These are phyloP conservation scores for Philereme vetulata DNA, from an alignment of 2,888 invertebrate species.

Conservation along the genomic window DNA sequence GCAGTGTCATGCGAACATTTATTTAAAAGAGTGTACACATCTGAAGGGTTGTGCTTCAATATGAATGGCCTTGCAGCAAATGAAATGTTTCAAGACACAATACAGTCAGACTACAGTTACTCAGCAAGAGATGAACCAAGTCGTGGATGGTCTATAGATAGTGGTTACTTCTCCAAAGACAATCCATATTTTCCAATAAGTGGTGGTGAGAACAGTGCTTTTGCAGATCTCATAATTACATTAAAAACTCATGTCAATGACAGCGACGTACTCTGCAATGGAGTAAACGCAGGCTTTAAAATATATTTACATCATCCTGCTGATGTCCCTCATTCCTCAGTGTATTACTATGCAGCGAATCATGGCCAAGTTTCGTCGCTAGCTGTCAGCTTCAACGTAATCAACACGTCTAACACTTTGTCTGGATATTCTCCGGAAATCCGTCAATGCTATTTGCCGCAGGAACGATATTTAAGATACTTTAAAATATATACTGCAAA, in stretches of 20 bases:
- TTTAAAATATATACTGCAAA: slow-evolving; percentile 54
- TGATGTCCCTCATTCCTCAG: slow-evolving; percentile 42
- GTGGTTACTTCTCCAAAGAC: slow-evolving; percentile 1
- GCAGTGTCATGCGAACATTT: background rate
- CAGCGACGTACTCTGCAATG: slow-evolving; percentile 30
- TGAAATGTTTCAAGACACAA: slow-evolving; percentile 46
- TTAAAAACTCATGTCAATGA: slow-evolving; percentile 1
- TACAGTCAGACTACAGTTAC: slow-evolving; percentile 15
- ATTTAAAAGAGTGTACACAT: slow-evolving; percentile 47
- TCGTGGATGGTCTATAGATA: slow-evolving; percentile 10
- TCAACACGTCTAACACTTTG: slow-evolving; percentile 48
- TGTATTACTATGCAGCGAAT: slow-evolving; percentile 29
- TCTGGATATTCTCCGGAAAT: slow-evolving; percentile 41
- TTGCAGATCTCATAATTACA: slow-evolving; percentile 5
- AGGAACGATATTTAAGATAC: slow-evolving; percentile 45
- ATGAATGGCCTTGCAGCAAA: slow-evolving; percentile 48
- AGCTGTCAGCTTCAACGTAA: slow-evolving; percentile 45
- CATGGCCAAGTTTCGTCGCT: slow-evolving; percentile 49
- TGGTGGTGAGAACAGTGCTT: slow-evolving; percentile 8
- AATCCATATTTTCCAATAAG: slow-evolving; percentile 2
- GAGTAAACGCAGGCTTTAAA: slow-evolving; percentile 38
- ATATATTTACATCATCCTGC: slow-evolving; percentile 55
- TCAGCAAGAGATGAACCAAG: slow-evolving; percentile 1
- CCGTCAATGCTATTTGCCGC: slow-evolving; percentile 57
- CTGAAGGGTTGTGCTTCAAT: slow-evolving; percentile 55